A percentile compares a stretch with the other conserved stretches of the same genome.
phyloP scores from a whole-genome alignment of 2,797 vertebrate genomes.

The Hipposideros larvatus region DNA sequence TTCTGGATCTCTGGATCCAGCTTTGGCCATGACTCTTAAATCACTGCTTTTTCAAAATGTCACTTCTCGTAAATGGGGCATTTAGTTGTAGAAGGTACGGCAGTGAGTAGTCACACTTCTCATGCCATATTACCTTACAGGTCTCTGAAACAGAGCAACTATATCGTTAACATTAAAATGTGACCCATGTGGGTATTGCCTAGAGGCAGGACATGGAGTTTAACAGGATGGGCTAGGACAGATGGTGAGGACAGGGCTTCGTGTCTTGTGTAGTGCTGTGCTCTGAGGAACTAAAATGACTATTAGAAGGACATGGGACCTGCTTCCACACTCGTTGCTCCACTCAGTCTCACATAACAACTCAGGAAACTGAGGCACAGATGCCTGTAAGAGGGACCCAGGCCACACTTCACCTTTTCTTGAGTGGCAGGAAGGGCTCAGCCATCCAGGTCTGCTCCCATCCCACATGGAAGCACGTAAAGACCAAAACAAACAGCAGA shows the following conservation, averaged over 20 bases:
- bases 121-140: not conserved
- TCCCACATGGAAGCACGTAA: not conserved
- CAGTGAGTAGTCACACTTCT: not conserved
- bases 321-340: not conserved
- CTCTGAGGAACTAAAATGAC: not conserved
- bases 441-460: not conserved
- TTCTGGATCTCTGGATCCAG: not conserved
- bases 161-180: not conserved
- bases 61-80: not conserved
- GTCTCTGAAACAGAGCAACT: not conserved
- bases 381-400: not conserved
- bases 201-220: not conserved
- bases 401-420: not conserved
- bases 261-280: not conserved
- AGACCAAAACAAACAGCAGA: not conserved
- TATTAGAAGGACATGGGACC: not conserved
- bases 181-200: not conserved
- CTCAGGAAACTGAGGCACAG: not conserved
- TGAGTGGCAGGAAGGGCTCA: not conserved
- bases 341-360: not conserved
- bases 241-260: not conserved
- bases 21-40: not conserved
- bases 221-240: not conserved
- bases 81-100: not conserved
- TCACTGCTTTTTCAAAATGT: not conserved